Percentiles rank a stretch among this genome's conserved stretches.
phyloP scores from a whole-genome alignment of 2,888 invertebrate genomes.

The Drosophila paucipuncta region DNA sequence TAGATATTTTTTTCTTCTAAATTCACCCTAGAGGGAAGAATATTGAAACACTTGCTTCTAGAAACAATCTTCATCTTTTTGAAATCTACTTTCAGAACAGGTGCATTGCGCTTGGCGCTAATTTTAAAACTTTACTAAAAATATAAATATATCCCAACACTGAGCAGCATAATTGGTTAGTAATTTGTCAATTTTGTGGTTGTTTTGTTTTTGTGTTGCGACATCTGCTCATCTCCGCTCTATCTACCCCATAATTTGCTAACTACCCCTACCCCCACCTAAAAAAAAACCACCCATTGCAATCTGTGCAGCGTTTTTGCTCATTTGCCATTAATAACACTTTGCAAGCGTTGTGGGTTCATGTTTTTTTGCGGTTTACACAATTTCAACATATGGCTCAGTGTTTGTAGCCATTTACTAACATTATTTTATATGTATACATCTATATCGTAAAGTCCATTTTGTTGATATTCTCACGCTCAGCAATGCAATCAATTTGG shows the following conservation, averaged over 20 bases:
- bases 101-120: neutral
- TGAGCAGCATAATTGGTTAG: neutral
- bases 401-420: conserved; percentile 19
- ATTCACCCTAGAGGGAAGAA: neutral
- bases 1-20: no score
- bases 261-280: neutral
- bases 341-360: conserved; percentile 40
- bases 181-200: neutral
- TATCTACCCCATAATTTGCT: neutral
- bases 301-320: conserved; percentile 4
- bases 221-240: conserved; percentile 5
- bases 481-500: neutral
- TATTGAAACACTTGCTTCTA: neutral
- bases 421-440: neutral
- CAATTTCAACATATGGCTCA: conserved; percentile 22
- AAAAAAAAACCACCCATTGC: neutral
- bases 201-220: neutral
- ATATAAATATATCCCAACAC: neutral
- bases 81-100: neutral
- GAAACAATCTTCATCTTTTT: neutral
- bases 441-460: neutral
- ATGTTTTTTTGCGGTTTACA: conserved; percentile 29
- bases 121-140: neutral
- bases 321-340: conserved; percentile 54
- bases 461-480: conserved; percentile 32